Evolutionary conservation across 2,113 vertebrate species (phyloP).

Genomic region (Peromyscus maniculatus): DNA sequence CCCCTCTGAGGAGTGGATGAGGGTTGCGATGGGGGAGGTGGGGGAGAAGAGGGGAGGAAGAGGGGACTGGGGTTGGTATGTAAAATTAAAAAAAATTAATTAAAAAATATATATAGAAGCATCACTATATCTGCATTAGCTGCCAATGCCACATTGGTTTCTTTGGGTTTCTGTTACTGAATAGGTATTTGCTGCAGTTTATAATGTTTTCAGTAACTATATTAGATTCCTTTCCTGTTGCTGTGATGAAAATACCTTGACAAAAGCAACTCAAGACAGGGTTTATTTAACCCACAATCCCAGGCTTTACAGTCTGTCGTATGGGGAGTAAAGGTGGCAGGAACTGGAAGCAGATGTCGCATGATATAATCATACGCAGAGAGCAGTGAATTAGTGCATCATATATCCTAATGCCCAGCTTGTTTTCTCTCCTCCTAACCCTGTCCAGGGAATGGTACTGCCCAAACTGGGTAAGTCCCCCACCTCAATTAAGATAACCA

Average conservation of each 20-base stretch:
- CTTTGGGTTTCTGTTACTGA: slow-evolving; percentile 27
- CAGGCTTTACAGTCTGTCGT: not conserved
- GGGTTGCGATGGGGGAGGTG: too few relatives aligned
- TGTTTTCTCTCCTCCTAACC: not conserved
- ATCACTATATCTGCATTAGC: not conserved
- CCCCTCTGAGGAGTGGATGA: too few relatives aligned
- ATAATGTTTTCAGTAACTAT: not conserved
- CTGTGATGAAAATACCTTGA: not conserved
- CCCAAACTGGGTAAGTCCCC: not conserved
- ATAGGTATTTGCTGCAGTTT: slow-evolving; percentile 9
- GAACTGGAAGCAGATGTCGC: not conserved
- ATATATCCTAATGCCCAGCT: not conserved
- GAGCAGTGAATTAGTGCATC: not conserved
- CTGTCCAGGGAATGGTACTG: not conserved
- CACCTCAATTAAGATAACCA: too few relatives aligned
- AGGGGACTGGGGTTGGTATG: too few relatives aligned
- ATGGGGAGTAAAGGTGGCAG: not conserved
- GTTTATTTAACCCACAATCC: not conserved
- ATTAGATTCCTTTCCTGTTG: not conserved
- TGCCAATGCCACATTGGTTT: not conserved
- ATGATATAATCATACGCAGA: not conserved
- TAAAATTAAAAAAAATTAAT: too few relatives aligned
- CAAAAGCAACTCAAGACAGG: not conserved
- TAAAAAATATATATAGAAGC: too few relatives aligned
- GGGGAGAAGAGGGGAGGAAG: too few relatives aligned